These are phyloP conservation scores for Drosophila orena DNA, from an alignment of 1,140 invertebrate species.

Conservation along the genomic window DNA sequence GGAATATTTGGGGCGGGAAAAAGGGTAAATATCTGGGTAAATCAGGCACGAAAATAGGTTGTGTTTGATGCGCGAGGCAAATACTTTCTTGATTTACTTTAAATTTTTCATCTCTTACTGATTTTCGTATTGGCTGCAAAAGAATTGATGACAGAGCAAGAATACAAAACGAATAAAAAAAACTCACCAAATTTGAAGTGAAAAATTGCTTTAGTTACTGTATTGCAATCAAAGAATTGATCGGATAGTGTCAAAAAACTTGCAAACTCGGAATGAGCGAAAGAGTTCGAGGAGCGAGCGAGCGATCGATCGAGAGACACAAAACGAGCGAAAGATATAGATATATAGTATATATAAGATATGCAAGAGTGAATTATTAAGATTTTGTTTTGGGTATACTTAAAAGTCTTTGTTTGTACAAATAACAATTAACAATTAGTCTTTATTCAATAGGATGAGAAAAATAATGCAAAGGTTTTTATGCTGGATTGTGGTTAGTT, in stretches of 20 bases:
- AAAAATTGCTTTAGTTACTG: constrained; percentile 70
- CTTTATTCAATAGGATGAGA: constrained; percentile 68
- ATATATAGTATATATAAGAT: constrained; percentile 50
- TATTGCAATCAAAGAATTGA: constrained; percentile 70
- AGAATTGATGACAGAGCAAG: constrained; percentile 72
- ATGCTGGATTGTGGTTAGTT: constrained; percentile 68
- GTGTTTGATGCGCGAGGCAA: constrained; percentile 59
- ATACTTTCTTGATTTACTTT: constrained; percentile 66
- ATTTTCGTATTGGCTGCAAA: constrained; percentile 69
- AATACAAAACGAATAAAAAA: constrained; percentile 72
- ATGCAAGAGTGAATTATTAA: constrained; percentile 66
- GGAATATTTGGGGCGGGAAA: not conserved
- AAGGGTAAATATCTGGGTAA: constrained; percentile 1
- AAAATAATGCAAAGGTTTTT: constrained; percentile 77
- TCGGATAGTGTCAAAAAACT: constrained; percentile 70
- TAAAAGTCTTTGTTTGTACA: constrained; percentile 43
- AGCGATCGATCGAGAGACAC: constrained; percentile 73
- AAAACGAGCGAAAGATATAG: constrained; percentile 73
- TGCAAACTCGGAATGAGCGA: constrained; percentile 68
- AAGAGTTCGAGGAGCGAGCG: constrained; percentile 77
- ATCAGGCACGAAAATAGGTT: constrained; percentile 40
- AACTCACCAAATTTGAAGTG: constrained; percentile 80
- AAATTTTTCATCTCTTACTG: constrained; percentile 53
- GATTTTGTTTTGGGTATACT: constrained; percentile 35
- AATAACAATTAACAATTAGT: constrained; percentile 57